Percentiles rank a stretch among this genome's conserved stretches.
Conservation (phyloP, 2,888 invertebrate species). For the Xanthia icteritia region DNA sequence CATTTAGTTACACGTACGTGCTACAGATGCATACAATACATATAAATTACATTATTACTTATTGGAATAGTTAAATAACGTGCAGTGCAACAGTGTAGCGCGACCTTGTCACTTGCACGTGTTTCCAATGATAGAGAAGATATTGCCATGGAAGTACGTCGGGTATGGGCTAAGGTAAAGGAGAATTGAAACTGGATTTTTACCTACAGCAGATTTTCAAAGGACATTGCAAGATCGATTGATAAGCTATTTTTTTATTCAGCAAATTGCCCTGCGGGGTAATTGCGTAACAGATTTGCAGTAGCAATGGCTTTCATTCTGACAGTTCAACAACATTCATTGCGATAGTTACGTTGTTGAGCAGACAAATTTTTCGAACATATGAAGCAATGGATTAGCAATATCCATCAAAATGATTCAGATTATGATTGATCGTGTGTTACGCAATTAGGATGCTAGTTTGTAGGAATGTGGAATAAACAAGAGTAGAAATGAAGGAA, state of each 20-base stretch:
- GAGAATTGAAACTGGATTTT: slow-evolving; percentile 1
- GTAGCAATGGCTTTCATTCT: no score
- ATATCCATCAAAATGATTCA: no score
- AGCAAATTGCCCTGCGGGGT: no score
- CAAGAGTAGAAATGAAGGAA: background rate
- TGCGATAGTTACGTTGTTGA: no score
- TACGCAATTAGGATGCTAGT: background rate
- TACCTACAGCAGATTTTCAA: background rate
- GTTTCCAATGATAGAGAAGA: slow-evolving; percentile 53
- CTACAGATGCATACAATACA: slow-evolving; percentile 52
- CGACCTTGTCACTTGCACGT: slow-evolving; percentile 59
- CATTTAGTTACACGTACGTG: slow-evolving; percentile 49
- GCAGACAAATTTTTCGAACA: no score
- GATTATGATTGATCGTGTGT: no score
- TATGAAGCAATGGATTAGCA: no score
- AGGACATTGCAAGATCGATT: background rate
- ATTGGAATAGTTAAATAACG: slow-evolving; percentile 50
- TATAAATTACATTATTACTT: slow-evolving; percentile 47
- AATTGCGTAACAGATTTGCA: no score
- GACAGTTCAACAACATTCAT: no score
- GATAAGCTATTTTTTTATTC: background rate
- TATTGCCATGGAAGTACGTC: slow-evolving; percentile 48
- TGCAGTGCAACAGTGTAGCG: slow-evolving; percentile 48
- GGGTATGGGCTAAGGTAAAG: slow-evolving; percentile 24
- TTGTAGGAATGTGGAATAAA: background rate